phyloP scores from a whole-genome alignment of 2,888 invertebrate species.

The Atrina japonica region DNA sequence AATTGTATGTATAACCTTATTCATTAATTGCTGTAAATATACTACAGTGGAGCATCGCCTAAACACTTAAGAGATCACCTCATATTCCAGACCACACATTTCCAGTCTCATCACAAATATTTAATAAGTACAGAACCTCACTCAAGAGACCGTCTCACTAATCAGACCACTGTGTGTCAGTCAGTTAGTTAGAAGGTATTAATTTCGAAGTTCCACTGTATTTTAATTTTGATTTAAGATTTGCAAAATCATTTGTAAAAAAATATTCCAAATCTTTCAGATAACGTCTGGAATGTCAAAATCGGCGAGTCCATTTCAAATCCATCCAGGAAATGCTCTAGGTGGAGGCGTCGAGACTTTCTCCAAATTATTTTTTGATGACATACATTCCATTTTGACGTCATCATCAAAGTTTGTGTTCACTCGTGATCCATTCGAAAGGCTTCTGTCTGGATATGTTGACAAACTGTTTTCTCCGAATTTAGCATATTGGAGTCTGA shows the following conservation, averaged over 20 bases:
- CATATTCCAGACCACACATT: too few relatives aligned
- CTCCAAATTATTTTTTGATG: conserved; percentile 13
- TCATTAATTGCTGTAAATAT: too few relatives aligned
- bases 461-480: conserved; percentile 61
- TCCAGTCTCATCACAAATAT: not conserved
- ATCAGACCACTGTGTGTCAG: too few relatives aligned
- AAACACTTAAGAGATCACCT: too few relatives aligned
- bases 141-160: too few relatives aligned
- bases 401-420: conserved; percentile 41
- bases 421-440: conserved; percentile 53
- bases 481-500: conserved; percentile 44
- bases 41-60: too few relatives aligned
- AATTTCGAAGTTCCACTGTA: too few relatives aligned
- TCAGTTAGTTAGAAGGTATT: not conserved
- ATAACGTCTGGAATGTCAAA: conserved; percentile 16
- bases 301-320: conserved; percentile 24
- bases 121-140: too few relatives aligned
- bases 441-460: conserved; percentile 59
- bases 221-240: too few relatives aligned
- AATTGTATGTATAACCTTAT: too few relatives aligned
- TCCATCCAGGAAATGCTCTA: conserved; percentile 16
- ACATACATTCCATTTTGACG: not conserved
- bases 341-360: conserved; percentile 27
- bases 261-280: conserved; percentile 6
- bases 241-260: too few relatives aligned